Evolutionary conservation across 2,888 invertebrate genomes (phyloP).

Genomic region (Cistogaster globosa): DNA sequence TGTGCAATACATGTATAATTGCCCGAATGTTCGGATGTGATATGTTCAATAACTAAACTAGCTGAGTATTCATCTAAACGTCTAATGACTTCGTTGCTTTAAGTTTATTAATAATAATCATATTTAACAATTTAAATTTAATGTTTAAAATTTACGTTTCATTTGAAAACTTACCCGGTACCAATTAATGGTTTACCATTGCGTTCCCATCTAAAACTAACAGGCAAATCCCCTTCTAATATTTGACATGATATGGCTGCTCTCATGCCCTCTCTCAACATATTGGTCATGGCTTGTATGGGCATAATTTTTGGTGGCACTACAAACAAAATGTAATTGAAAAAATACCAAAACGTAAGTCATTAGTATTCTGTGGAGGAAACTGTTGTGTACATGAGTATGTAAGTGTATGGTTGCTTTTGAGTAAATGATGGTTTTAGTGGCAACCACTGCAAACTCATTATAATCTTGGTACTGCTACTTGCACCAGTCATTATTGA

Average conservation of each 20-base stretch:
- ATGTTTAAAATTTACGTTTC: not conserved
- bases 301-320: conserved; percentile 93
- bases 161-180: conserved; percentile 83
- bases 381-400: not conserved
- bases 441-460: conserved; percentile 67
- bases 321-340: conserved; percentile 78
- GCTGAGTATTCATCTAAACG: conserved; percentile 93
- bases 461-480: conserved; percentile 62
- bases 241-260: conserved; percentile 96
- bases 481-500: conserved; percentile 45
- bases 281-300: conserved; percentile 91
- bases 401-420: not conserved
- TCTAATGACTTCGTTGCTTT: conserved; percentile 84
- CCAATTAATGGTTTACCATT: conserved; percentile 90
- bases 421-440: conserved; percentile 23
- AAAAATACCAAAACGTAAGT: conserved; percentile 31
- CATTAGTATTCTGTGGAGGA: conserved; percentile 53
- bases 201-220: conserved; percentile 95
- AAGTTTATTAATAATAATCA: not conserved
- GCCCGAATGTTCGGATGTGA: conserved; percentile 92
- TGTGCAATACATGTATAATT: conserved; percentile 95
- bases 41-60: conserved; percentile 92
- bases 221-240: conserved; percentile 95
- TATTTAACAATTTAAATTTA: no score
- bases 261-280: conserved; percentile 92